Evolutionary conservation across 1,140 invertebrate genomes (phyloP), one percentile per base, ranked within the genome.

Genomic region (Cataglyphis hispanica): DNA sequence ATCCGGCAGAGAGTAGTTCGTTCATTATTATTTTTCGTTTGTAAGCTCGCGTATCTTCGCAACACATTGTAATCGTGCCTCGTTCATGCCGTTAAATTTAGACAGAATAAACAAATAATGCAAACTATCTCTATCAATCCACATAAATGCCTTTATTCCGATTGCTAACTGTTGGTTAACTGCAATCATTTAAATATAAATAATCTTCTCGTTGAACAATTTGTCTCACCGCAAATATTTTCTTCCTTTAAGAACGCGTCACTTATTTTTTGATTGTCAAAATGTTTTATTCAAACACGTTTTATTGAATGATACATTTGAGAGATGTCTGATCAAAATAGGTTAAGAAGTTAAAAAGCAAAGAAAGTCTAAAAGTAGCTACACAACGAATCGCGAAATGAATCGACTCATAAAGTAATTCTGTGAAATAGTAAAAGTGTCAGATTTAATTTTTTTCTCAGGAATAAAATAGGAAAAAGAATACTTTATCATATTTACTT

Each of bases 21-120:
- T 56, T 81, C 67, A 53, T 83, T 72, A 83, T 72, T 72, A 83
- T 58, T 72, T 72, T 72, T 37, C 53, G 50, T 81, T 60, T 58
- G 43, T 46, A 40, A 72, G 25, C 53, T 58, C 46, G 13, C 3
- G 22, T 22, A 16, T 34, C 50, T 40, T 40, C 2, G 16, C 16
- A 22, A 34, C 25, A n/a, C 53, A 56, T 22, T 3, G 53, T 56
- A 11, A 60, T 60, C 67, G 13, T 37, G 53, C 2, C 37, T 74
- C 53, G 27, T 74, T 74, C 53, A 43, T 27, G 37, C 37, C 56
- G 13, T 83, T 69, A 46, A 43, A 50, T 72, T 46, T 25, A 53
- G 22, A 0, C 66, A 37, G 19, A 34, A 69, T 16, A 25, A 81
- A 27, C 63, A 10, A 80, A 31, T 31, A 31, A 56, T 34, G 40